Percentiles rank a stretch among this genome's conserved stretches.
phyloP scores from a whole-genome alignment of 2,113 vertebrate genomes.

The Alligator mississippiensis region DNA sequence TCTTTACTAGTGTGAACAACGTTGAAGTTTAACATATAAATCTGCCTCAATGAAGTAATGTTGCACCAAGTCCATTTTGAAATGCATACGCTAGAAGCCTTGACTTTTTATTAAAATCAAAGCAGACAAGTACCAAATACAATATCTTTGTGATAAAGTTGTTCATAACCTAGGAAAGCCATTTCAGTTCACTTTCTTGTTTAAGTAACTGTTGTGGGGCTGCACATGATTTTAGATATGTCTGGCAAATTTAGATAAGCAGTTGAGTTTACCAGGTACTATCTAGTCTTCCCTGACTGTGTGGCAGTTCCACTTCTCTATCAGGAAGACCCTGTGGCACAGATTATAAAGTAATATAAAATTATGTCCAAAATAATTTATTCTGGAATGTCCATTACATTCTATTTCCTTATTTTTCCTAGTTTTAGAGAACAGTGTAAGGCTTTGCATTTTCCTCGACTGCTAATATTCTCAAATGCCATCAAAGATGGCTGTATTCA shows the following conservation, averaged over 20 bases:
- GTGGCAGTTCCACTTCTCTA: background rate
- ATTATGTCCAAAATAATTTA: background rate
- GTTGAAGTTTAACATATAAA: background rate
- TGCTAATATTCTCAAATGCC: background rate
- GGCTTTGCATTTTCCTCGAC: background rate
- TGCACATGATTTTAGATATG: background rate
- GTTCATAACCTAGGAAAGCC: background rate
- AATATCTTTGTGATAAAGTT: background rate
- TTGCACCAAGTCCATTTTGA: background rate
- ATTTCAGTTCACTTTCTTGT: background rate
- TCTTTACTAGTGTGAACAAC: background rate
- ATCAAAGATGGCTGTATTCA: background rate
- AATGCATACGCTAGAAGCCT: background rate
- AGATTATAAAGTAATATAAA: background rate
- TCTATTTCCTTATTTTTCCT: background rate
- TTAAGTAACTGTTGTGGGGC: background rate
- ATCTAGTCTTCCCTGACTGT: background rate
- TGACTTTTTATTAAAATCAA: background rate
- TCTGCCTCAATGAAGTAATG: background rate
- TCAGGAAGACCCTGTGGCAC: no score
- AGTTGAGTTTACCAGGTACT: background rate
- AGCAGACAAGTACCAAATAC: background rate
- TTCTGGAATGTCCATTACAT: constrained; percentile 26
- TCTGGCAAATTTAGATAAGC: background rate
- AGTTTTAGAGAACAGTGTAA: background rate